These are phyloP conservation scores for Tokudaia muenninki DNA, from an alignment of 2,797 vertebrate genomes.

Conservation along the genomic window DNA sequence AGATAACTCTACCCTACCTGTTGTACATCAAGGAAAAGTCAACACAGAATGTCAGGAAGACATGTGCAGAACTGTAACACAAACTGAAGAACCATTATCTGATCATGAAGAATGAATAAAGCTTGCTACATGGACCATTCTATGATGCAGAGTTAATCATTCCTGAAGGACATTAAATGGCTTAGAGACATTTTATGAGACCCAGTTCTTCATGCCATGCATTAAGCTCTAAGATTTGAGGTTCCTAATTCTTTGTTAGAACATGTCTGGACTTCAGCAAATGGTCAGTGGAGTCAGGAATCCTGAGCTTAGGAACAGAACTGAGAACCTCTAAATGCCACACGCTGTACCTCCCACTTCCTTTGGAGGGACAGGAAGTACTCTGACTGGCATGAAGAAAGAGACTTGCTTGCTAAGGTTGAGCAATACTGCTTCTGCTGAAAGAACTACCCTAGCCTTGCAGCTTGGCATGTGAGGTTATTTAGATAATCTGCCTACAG, in stretches of 20 bases:
- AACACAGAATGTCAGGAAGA: not conserved
- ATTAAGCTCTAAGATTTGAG: not conserved
- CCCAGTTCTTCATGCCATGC: not conserved
- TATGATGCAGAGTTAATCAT: not conserved
- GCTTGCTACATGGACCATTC: constrained; percentile 7
- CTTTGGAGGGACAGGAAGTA: not conserved
- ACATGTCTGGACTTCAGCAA: not conserved
- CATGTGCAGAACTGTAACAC: not conserved
- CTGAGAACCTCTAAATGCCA: not conserved
- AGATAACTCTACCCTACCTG: not conserved
- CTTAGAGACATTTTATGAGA: not conserved
- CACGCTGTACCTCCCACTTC: not conserved
- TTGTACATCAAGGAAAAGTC: not conserved
- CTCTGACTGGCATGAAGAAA: not conserved
- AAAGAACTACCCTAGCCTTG: not conserved
- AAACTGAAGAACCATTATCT: not conserved
- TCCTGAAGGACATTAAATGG: not conserved
- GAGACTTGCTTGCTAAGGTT: not conserved
- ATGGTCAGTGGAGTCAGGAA: not conserved
- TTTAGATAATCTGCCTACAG: not conserved
- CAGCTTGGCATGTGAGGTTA: not conserved
- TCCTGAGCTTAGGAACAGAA: not conserved
- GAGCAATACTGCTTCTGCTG: too few relatives aligned
- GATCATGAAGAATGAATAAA: constrained; percentile 7
- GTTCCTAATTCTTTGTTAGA: not conserved